Evolutionary conservation across 2,113 vertebrate species (phyloP).

Genomic region (Arizona elegans): DNA sequence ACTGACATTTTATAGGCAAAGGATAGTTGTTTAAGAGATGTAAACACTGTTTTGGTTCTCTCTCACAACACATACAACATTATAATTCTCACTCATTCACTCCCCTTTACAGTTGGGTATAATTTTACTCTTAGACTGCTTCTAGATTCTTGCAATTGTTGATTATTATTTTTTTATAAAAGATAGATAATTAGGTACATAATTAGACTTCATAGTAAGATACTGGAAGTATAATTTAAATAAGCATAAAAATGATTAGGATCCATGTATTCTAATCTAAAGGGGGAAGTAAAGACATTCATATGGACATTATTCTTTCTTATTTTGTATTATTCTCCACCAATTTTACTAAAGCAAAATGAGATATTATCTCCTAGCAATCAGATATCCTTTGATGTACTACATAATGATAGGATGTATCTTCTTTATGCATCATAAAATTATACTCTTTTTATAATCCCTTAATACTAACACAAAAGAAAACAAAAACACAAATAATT

Average conservation of each 20-base stretch:
- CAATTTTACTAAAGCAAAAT: not conserved
- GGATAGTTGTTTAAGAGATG: not conserved
- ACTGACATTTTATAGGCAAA: not conserved
- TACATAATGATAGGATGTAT: not conserved
- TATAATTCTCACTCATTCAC: not conserved
- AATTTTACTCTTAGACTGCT: not conserved
- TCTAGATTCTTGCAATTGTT: not conserved
- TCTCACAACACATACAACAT: not conserved
- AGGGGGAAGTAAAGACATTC: not conserved
- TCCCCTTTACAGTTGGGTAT: not conserved
- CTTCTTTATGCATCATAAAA: not conserved
- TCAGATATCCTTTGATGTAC: not conserved
- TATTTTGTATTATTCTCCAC: not conserved
- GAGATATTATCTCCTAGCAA: not conserved
- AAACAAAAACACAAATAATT: not conserved
- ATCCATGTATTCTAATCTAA: not conserved
- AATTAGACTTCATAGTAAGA: not conserved
- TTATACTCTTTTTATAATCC: not conserved
- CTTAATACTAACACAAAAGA: not conserved
- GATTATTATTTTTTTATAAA: not conserved
- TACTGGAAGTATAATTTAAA: not conserved
- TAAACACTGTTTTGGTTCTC: not conserved
- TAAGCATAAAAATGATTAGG: not conserved
- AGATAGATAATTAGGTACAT: not conserved
- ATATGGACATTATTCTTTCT: not conserved